Evolutionary conservation across 2,888 invertebrate species (phyloP).

Genomic region (Trichacis sp.): DNA sequence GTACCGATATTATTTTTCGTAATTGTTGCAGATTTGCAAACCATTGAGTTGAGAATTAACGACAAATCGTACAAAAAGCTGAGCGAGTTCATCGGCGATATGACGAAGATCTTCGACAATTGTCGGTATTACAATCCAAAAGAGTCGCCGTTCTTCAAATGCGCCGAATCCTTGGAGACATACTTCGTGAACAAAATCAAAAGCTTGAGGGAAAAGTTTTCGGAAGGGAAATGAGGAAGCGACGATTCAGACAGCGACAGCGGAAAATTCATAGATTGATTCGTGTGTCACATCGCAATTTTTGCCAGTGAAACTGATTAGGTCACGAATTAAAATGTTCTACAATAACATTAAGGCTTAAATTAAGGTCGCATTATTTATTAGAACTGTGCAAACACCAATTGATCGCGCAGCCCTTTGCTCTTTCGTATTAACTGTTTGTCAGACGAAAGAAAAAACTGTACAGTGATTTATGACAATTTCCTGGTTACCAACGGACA

Average conservation of each 20-base stretch:
- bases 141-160: slow-evolving; percentile 95
- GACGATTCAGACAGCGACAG: slow-evolving; percentile 15
- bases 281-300: no score
- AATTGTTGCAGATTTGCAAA: slow-evolving; percentile 96
- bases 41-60: slow-evolving; percentile 89
- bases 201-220: slow-evolving; percentile 86
- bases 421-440: neutral
- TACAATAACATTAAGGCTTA: slow-evolving; percentile 45
- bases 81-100: slow-evolving; percentile 96
- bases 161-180: slow-evolving; percentile 94
- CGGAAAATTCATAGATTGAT: slow-evolving; percentile 19
- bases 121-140: slow-evolving; percentile 97
- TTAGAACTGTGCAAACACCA: slow-evolving; percentile 54
- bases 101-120: slow-evolving; percentile 99
- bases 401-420: slow-evolving; percentile 29
- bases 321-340: slow-evolving; percentile 46
- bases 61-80: slow-evolving; percentile 86
- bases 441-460: no score
- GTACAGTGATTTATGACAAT: neutral
- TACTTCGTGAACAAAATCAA: slow-evolving; percentile 96
- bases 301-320: slow-evolving; percentile 33
- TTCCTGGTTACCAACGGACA: neutral
- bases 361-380: slow-evolving; percentile 53
- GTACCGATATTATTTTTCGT: no score
- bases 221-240: slow-evolving; percentile 70